phyloP scores from a whole-genome alignment of 2,113 vertebrate species.

The Carollia perspicillata region DNA sequence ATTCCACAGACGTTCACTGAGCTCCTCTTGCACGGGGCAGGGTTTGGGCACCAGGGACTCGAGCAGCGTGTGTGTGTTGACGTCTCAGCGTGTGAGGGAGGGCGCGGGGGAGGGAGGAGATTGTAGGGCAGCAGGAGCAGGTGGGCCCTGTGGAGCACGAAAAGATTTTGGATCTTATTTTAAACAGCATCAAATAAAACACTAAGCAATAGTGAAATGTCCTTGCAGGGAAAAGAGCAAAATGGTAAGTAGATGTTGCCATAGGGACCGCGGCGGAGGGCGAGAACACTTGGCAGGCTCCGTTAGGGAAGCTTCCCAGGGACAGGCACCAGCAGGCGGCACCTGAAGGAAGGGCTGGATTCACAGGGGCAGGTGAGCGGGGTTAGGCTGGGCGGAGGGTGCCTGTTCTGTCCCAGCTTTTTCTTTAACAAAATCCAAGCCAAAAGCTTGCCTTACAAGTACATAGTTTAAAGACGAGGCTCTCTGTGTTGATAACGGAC shows the following conservation, averaged over 20 bases:
- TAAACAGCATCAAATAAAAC: neutral
- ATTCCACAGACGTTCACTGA: neutral
- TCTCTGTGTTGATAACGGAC: neutral
- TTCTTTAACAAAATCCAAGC: constrained; percentile 18
- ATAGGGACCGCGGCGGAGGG: neutral
- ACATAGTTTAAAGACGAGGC: neutral
- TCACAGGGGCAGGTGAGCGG: neutral
- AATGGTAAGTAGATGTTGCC: neutral
- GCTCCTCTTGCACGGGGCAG: neutral
- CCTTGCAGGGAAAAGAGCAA: neutral
- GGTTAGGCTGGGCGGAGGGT: no score
- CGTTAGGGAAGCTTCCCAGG: neutral
- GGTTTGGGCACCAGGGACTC: neutral
- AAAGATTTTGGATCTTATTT: neutral
- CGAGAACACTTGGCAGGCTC: neutral
- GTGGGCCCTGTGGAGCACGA: neutral
- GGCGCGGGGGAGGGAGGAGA: neutral
- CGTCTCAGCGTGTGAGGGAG: neutral
- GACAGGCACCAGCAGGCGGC: no score
- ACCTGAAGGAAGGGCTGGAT: neutral
- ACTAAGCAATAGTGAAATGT: neutral
- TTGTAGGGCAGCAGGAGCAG: neutral
- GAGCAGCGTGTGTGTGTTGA: neutral
- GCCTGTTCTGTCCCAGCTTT: neutral
- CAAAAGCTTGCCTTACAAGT: neutral